Evolutionary conservation across 1,140 invertebrate genomes (phyloP).

Genomic region (Plodia interpunctella): DNA sequence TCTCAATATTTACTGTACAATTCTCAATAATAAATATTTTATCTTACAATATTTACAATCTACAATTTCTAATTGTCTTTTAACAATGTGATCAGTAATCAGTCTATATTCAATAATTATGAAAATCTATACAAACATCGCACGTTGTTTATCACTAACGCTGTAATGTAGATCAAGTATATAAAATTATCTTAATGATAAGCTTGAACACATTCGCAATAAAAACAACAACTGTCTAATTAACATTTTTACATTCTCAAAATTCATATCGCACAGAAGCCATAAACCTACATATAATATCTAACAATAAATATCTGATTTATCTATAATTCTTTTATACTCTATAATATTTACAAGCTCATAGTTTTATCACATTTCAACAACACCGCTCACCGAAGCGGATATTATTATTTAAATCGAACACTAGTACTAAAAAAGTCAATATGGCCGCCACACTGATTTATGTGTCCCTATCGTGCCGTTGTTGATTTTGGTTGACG

Average conservation of each 20-base stretch:
- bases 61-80: conserved; percentile 27
- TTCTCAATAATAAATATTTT: conserved; percentile 46
- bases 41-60: conserved; percentile 53
- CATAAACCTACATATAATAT: conserved; percentile 25
- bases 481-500: conserved; percentile 80
- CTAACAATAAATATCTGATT: conserved; percentile 57
- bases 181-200: conserved; percentile 22
- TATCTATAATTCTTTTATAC: conserved; percentile 35
- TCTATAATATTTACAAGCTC: conserved; percentile 73
- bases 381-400: conserved; percentile 39
- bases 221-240: conserved; percentile 31
- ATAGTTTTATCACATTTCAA: conserved; percentile 72
- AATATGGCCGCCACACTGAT: conserved; percentile 88
- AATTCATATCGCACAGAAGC: conserved; percentile 15
- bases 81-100: conserved; percentile 39
- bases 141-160: neutral
- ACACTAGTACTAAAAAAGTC: conserved; percentile 51
- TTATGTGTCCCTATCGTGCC: conserved; percentile 78
- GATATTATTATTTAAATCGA: conserved; percentile 26
- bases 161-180: conserved; percentile 13
- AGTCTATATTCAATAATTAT: conserved; percentile 49
- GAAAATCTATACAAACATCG: conserved; percentile 15
- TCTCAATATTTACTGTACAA: conserved; percentile 31
- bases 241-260: conserved; percentile 23
- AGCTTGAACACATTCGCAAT: conserved; percentile 47